A percentile compares a stretch with the other conserved stretches of the same genome.
Conservation (phyloP, 2,797 vertebrate genomes). For the Amazona ochrocephala region DNA sequence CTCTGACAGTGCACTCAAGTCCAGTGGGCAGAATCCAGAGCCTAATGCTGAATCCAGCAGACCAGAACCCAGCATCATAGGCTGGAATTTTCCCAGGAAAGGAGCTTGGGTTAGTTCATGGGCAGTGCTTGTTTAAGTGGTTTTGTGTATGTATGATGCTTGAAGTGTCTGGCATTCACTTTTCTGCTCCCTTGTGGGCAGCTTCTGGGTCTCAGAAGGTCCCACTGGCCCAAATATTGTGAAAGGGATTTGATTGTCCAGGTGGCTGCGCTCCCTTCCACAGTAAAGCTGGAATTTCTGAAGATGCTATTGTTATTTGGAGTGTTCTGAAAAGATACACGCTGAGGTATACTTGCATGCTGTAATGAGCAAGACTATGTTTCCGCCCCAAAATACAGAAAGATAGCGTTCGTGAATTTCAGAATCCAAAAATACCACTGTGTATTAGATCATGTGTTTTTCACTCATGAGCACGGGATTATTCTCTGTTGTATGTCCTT, state of each 20-base stretch:
- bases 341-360: neutral
- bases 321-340: neutral
- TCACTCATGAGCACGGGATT: neutral
- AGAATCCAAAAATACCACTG: neutral
- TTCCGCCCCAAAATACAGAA: neutral
- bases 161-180: neutral
- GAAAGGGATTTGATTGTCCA: neutral
- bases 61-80: neutral
- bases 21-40: neutral
- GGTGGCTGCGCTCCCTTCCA: neutral
- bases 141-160: neutral
- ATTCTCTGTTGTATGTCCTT: neutral
- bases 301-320: neutral
- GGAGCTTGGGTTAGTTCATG: neutral
- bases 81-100: neutral
- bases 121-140: neutral
- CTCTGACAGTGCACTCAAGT: neutral
- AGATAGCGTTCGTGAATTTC: neutral
- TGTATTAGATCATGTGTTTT: neutral
- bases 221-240: neutral
- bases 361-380: neutral
- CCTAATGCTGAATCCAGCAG: neutral
- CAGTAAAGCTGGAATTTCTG: neutral
- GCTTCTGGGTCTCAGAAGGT: neutral
- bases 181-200: neutral